Evolutionary conservation across 1,140 invertebrate genomes (phyloP).

Genomic region (Halesus radiatus): DNA sequence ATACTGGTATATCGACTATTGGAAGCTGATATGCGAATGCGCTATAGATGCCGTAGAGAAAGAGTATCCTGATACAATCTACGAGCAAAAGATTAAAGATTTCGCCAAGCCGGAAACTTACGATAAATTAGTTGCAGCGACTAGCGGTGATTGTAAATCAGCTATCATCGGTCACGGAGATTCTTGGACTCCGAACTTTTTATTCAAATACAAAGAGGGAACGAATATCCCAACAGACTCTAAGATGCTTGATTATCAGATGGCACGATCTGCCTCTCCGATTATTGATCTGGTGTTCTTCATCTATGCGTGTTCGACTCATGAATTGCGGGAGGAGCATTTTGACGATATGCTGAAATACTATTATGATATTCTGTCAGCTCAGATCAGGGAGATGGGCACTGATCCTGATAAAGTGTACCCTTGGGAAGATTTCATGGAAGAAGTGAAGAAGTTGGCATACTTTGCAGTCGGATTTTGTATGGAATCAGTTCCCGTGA

Average conservation of each 20-base stretch:
- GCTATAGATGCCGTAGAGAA: constrained; percentile 75
- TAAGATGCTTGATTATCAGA: constrained; percentile 80
- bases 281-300: constrained; percentile 75
- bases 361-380: constrained; percentile 72
- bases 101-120: constrained; percentile 68
- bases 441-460: constrained; percentile 73
- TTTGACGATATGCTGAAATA: constrained; percentile 71
- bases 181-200: constrained; percentile 81
- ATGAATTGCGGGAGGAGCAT: constrained; percentile 70
- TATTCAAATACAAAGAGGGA: constrained; percentile 69
- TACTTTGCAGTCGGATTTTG: constrained; percentile 74
- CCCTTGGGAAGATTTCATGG: constrained; percentile 67
- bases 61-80: constrained; percentile 73
- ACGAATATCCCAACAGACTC: constrained; percentile 65
- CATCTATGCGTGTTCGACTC: constrained; percentile 75
- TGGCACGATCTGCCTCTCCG: constrained; percentile 73
- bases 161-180: constrained; percentile 79
- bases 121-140: constrained; percentile 61
- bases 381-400: constrained; percentile 71
- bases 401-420: constrained; percentile 74
- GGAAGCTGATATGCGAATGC: constrained; percentile 70
- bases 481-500: constrained; percentile 75
- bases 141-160: constrained; percentile 59
- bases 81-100: constrained; percentile 71
- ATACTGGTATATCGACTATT: constrained; percentile 75